Evolutionary conservation across 2,797 vertebrate genomes (phyloP).

Genomic region (Coregonus sp.): DNA sequence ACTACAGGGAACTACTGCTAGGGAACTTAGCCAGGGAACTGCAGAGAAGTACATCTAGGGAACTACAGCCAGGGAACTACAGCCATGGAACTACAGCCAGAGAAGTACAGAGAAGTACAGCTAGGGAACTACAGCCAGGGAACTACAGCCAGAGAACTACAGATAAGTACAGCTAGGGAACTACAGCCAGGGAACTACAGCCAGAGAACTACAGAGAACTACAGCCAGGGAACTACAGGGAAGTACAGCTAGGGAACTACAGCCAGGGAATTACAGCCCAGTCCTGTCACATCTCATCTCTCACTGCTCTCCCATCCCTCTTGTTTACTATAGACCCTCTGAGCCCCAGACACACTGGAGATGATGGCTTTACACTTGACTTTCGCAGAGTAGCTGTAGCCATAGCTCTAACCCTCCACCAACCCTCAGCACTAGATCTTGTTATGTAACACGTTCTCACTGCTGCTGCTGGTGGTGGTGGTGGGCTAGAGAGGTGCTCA

Average conservation of each 20-base stretch:
- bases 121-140: too few relatives aligned
- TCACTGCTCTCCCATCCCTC: constrained; percentile 3
- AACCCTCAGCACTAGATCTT: constrained; percentile 31
- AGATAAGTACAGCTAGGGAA: too few relatives aligned
- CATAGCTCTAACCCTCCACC: not conserved
- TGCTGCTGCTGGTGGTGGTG: constrained; percentile 13
- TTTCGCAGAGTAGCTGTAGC: constrained; percentile 31
- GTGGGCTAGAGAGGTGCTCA: not conserved
- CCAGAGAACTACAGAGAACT: too few relatives aligned
- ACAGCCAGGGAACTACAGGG: too few relatives aligned
- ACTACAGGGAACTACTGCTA: too few relatives aligned
- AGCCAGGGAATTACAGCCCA: not conserved
- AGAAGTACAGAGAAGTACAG: not conserved
- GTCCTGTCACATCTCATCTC: not conserved
- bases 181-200: too few relatives aligned
- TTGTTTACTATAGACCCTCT: not conserved
- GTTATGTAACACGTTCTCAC: constrained; percentile 63
- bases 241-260: too few relatives aligned
- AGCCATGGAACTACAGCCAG: not conserved
- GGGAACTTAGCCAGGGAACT: too few relatives aligned
- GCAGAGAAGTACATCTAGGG: too few relatives aligned
- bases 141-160: too few relatives aligned
- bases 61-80: too few relatives aligned
- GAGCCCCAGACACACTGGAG: not conserved
- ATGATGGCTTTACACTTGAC: constrained; percentile 44